Evolutionary conservation across 2,797 vertebrate genomes (phyloP).

Genomic region (Zenarchopterus dispar): DNA sequence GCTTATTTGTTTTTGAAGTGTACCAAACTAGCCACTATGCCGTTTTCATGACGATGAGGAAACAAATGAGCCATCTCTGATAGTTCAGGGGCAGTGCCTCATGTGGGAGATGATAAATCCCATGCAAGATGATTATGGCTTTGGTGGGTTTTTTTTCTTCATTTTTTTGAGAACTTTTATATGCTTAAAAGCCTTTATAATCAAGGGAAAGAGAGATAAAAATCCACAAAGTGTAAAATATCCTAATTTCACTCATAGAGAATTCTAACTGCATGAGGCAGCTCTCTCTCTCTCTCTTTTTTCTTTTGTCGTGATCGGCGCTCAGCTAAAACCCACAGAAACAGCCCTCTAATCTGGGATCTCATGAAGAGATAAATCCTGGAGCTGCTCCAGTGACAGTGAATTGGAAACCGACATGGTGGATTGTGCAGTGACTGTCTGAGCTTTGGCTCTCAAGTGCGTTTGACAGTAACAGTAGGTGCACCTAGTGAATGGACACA

Average conservation of each 20-base stretch:
- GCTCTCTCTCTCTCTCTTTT: slow-evolving; percentile 35
- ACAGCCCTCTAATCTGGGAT: slow-evolving; percentile 56
- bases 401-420: slow-evolving; percentile 61
- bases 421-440: slow-evolving; percentile 46
- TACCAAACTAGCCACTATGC: too few relatives aligned
- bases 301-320: slow-evolving; percentile 19
- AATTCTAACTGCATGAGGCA: slow-evolving; percentile 33
- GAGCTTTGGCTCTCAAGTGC: slow-evolving; percentile 36
- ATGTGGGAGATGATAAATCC: not conserved
- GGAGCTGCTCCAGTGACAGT: slow-evolving; percentile 60
- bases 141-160: too few relatives aligned
- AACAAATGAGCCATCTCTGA: not conserved
- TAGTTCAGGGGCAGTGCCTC: not conserved
- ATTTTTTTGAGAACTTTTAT: too few relatives aligned
- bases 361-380: slow-evolving; percentile 62
- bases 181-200: not conserved
- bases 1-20: too few relatives aligned
- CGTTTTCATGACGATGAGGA: too few relatives aligned
- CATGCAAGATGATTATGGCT: not conserved
- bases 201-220: not conserved
- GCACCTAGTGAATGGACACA: slow-evolving; percentile 32
- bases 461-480: slow-evolving; percentile 44
- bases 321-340: slow-evolving; percentile 49
- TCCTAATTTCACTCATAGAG: slow-evolving; percentile 20
- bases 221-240: not conserved